Conservation (phyloP, 2,888 invertebrate genomes). For the Abrostola tripartita region DNA sequence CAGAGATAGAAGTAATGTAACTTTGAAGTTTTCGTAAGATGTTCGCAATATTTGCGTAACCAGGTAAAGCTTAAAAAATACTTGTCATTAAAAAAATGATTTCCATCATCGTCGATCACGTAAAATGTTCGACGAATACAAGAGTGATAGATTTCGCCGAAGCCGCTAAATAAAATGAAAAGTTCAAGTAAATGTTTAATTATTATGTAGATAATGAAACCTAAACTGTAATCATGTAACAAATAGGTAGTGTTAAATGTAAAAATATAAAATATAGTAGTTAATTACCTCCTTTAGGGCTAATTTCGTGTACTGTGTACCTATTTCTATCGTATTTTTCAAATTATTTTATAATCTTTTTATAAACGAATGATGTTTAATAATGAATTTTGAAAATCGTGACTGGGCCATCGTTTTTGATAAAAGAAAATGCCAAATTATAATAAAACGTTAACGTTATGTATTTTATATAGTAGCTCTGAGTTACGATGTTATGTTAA, state of each 20-base stretch:
- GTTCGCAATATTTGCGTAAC: conserved; percentile 64
- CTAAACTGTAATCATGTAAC: conserved; percentile 79
- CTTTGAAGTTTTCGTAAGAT: conserved; percentile 53
- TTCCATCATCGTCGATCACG: conserved; percentile 19
- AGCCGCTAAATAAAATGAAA: conserved; percentile 30
- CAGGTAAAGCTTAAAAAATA: conserved; percentile 43
- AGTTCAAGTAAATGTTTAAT: conserved; percentile 56
- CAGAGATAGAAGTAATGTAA: conserved; percentile 45
- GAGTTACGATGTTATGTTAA: conserved; percentile 56
- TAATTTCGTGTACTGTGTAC: conserved; percentile 73
- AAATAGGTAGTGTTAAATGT: conserved; percentile 80
- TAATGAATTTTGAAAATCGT: conserved; percentile 70
- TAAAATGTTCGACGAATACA: conserved; percentile 17
- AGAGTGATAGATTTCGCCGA: conserved; percentile 21
- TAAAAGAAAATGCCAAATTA: conserved; percentile 76
- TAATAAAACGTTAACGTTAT: conserved; percentile 60
- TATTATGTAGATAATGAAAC: conserved; percentile 77
- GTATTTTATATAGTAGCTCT: conserved; percentile 60
- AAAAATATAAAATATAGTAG: conserved; percentile 77
- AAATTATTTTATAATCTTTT: conserved; percentile 73
- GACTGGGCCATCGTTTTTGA: conserved; percentile 73
- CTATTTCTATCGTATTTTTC: conserved; percentile 70
- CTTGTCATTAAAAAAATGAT: conserved; percentile 32
- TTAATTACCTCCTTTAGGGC: conserved; percentile 73
- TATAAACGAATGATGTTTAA: conserved; percentile 59